phyloP scores from a whole-genome alignment of 2,113 vertebrate genomes.

The Eupsittula cactorum region DNA sequence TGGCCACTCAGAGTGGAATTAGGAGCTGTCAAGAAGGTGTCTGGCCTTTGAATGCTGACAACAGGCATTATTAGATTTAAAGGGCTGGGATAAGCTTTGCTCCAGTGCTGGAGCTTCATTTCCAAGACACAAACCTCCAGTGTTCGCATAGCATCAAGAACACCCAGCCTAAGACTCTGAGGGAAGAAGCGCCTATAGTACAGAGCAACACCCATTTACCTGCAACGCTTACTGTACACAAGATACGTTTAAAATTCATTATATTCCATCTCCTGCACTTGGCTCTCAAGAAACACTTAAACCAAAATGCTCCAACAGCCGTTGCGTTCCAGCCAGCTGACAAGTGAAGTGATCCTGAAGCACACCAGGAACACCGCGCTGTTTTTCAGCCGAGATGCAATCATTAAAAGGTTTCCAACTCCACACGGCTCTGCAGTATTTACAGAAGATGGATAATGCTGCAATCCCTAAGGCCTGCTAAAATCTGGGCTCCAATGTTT shows the following conservation, averaged over 20 bases:
- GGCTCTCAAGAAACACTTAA: neutral
- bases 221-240: accelerated
- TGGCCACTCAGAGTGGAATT: neutral
- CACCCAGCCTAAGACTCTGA: neutral
- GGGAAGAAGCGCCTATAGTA: neutral
- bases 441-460: neutral
- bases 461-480: neutral
- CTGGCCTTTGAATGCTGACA: neutral
- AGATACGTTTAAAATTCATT: neutral
- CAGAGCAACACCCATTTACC: neutral
- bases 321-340: neutral
- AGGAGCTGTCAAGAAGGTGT: neutral
- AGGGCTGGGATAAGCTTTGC: neutral
- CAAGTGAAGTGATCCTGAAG: neutral
- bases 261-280: neutral
- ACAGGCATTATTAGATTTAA: neutral
- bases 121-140: neutral
- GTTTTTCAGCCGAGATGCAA: neutral
- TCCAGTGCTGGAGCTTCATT: neutral
- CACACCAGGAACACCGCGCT: neutral
- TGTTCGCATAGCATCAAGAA: neutral
- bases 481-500: neutral
- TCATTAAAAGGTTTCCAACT: neutral
- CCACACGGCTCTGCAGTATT: neutral
- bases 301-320: neutral